Percentiles rank a stretch among this genome's conserved stretches.
Conservation (phyloP, 2,797 vertebrate species). For the Botia kubotai region DNA sequence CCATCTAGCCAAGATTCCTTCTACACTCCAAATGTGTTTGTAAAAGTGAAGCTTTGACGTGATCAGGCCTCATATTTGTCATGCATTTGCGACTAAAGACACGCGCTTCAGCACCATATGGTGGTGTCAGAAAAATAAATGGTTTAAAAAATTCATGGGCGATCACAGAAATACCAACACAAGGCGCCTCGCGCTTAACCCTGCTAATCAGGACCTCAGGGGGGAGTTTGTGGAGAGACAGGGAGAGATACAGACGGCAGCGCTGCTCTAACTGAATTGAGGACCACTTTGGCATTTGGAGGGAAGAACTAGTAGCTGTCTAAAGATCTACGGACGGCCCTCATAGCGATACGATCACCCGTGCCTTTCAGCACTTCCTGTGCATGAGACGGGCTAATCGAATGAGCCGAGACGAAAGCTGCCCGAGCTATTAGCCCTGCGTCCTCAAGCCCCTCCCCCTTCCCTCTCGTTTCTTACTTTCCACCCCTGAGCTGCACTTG, state of each 20-base stretch:
- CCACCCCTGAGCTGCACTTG: conserved; percentile 76
- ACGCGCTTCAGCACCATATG: conserved; percentile 39
- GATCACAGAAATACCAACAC: conserved; percentile 80
- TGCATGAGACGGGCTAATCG: conserved; percentile 80
- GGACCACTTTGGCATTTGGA: conserved; percentile 81
- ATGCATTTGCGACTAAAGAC: conserved; percentile 33
- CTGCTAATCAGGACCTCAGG: conserved; percentile 74
- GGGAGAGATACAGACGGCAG: conserved; percentile 61
- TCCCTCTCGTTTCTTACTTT: conserved; percentile 46
- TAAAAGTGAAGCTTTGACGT: conserved; percentile 9
- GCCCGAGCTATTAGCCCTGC: conserved; percentile 77
- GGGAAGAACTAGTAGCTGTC: conserved; percentile 77
- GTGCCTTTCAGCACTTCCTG: conserved; percentile 85
- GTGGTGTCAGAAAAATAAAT: conserved; percentile 82
- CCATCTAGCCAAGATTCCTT: not conserved
- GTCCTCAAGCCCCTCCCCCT: conserved; percentile 63
- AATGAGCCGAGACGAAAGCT: conserved; percentile 75
- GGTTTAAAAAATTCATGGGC: conserved; percentile 78
- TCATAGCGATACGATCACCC: conserved; percentile 78
- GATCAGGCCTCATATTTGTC: conserved; percentile 10
- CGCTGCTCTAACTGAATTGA: conserved; percentile 76
- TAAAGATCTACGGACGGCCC: conserved; percentile 71
- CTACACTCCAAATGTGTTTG: not conserved
- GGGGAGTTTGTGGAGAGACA: conserved; percentile 50
- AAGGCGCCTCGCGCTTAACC: conserved; percentile 74